Percentiles rank a stretch among this genome's conserved stretches.
phyloP scores from a whole-genome alignment of 1,140 invertebrate genomes.

The Lucilia sericata region DNA sequence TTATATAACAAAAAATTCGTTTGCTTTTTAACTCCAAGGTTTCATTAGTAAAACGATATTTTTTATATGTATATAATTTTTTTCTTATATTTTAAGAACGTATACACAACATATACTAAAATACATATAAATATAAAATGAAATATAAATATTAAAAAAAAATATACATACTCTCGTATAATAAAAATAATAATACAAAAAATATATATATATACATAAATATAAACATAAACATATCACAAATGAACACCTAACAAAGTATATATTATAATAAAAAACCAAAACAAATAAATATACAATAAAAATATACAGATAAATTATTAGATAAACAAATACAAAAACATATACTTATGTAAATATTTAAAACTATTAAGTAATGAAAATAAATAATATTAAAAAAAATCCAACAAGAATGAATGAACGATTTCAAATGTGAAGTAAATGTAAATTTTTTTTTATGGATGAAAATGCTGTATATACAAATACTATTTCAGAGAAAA shows the following conservation, averaged over 20 bases:
- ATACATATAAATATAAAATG: background rate
- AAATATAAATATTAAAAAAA: background rate
- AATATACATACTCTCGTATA: background rate
- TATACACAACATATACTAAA: background rate
- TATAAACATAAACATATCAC: slow-evolving; percentile 38
- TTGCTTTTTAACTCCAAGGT: slow-evolving; percentile 36
- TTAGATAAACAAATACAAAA: slow-evolving; percentile 3
- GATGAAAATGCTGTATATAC: slow-evolving; percentile 39
- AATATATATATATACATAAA: background rate
- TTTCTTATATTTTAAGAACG: background rate
- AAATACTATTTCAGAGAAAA: slow-evolving; percentile 37
- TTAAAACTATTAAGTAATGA: background rate
- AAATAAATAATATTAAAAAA: background rate
- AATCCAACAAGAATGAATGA: background rate
- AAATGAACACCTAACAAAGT: slow-evolving; percentile 33
- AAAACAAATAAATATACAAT: background rate
- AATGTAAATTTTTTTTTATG: no score
- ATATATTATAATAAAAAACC: background rate
- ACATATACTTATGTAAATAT: background rate
- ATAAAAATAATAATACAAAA: background rate
- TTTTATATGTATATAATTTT: background rate
- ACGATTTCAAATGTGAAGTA: no score
- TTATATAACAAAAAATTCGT: background rate
- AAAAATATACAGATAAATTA: slow-evolving; percentile 3
- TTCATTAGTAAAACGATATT: slow-evolving; percentile 35